Conservation (phyloP, 2,113 vertebrate genomes). For the Hippocampus abdominalis region DNA sequence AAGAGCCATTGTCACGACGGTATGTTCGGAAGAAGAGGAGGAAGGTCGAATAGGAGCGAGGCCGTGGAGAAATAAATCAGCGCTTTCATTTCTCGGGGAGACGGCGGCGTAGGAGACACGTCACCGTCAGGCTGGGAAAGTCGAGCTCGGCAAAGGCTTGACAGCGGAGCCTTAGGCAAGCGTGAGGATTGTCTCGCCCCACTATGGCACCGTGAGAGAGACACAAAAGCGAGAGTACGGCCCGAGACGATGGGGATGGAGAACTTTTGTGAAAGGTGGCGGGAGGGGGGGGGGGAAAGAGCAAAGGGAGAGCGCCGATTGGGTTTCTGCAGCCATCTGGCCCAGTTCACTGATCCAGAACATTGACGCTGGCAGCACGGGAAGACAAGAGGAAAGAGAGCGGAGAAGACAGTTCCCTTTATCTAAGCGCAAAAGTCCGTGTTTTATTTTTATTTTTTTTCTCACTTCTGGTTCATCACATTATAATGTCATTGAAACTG, state of each 20-base stretch:
- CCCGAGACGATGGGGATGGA: conserved; percentile 27
- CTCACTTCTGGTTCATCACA: conserved; percentile 23
- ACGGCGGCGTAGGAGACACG: conserved; percentile 34
- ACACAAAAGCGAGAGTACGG: conserved; percentile 16
- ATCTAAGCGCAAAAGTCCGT: conserved; percentile 43
- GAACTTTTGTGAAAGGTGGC: conserved; percentile 24
- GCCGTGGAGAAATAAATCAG: conserved; percentile 11
- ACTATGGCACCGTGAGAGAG: conserved; percentile 24
- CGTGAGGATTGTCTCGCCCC: conserved; percentile 35
- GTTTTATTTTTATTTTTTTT: conserved; percentile 38
- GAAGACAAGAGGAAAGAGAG: conserved; percentile 41
- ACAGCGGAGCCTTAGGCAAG: conserved; percentile 56
- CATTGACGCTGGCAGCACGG: conserved; percentile 64
- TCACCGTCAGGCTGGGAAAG: conserved; percentile 47
- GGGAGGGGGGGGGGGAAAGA: conserved; percentile 17
- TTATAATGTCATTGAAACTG: neutral
- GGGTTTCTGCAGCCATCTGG: conserved; percentile 68
- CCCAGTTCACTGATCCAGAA: conserved; percentile 72
- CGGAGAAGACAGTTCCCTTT: conserved; percentile 22
- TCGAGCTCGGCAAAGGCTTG: conserved; percentile 49
- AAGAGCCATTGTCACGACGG: conserved; percentile 15
- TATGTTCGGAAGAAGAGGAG: conserved; percentile 17
- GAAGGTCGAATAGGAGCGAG: conserved; percentile 8
- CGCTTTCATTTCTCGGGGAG: conserved; percentile 44
- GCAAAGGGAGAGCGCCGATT: conserved; percentile 23